Conservation (phyloP, 30 jellyfish, hydroid and myxozoan species). For the Hydractinia echinata region DNA sequence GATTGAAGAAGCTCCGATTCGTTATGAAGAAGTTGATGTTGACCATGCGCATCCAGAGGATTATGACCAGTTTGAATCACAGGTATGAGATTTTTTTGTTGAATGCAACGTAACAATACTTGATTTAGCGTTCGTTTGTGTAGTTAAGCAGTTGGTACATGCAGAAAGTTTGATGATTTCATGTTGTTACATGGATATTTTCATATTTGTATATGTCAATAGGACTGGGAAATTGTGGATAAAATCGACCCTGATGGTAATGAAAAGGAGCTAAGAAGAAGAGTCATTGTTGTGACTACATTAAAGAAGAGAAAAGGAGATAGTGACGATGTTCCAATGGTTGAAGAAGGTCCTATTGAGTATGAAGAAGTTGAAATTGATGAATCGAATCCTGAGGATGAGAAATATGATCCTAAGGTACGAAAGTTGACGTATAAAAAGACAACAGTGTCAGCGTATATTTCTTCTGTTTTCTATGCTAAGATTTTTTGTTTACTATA, state of each 20-base stretch:
- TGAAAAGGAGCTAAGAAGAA: conserved; percentile 33
- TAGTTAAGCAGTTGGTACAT: too few relatives aligned
- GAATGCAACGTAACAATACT: neutral
- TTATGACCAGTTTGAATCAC: neutral
- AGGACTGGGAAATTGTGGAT: conserved; percentile 74
- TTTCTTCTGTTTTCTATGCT: too few relatives aligned
- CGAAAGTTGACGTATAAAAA: too few relatives aligned
- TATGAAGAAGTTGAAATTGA: conserved; percentile 30
- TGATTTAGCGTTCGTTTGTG: too few relatives aligned
- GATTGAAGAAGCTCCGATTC: conserved; percentile 25
- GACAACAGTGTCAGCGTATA: too few relatives aligned
- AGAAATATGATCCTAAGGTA: conserved; percentile 8
- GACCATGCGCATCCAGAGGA: conserved; percentile 39
- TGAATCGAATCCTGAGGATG: conserved; percentile 37
- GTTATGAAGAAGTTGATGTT: conserved; percentile 56
- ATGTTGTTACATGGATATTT: neutral
- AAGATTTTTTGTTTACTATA: neutral
- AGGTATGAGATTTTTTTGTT: too few relatives aligned
- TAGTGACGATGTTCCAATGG: neutral
- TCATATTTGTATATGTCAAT: neutral
- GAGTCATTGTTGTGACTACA: conserved; percentile 4
- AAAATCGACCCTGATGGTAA: conserved; percentile 54
- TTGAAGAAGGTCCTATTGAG: conserved; percentile 8
- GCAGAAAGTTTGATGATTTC: too few relatives aligned
- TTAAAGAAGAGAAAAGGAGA: neutral